These are phyloP conservation scores for Norana najaformis DNA, from an alignment of 2,888 invertebrate genomes.

Conservation along the genomic window DNA sequence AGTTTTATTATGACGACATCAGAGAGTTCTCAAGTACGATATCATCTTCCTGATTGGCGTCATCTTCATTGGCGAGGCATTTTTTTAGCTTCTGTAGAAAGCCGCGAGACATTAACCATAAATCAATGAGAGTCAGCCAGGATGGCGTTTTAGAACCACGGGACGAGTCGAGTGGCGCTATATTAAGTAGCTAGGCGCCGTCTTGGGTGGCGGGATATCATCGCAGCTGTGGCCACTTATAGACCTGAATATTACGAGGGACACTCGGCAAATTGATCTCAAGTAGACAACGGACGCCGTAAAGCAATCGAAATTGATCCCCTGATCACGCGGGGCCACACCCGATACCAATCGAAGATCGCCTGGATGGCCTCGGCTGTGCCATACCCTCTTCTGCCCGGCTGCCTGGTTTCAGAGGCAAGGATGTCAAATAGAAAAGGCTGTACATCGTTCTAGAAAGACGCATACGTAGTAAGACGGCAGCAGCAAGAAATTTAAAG, in stretches of 20 bases:
- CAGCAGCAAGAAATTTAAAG: not conserved
- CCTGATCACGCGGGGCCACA: not conserved
- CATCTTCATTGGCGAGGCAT: not conserved
- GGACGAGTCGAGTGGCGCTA: not conserved
- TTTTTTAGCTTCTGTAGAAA: not conserved
- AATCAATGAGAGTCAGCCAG: not conserved
- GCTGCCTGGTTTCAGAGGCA: not conserved
- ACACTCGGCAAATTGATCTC: not conserved
- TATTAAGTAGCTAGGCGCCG: not conserved
- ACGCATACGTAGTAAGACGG: not conserved
- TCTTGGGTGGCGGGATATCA: not conserved
- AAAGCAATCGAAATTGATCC: constrained; percentile 7
- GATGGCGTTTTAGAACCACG: not conserved
- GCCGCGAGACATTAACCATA: not conserved
- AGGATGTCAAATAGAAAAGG: not conserved
- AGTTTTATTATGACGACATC: not conserved
- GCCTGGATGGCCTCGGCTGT: not conserved
- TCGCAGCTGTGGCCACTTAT: constrained; percentile 6
- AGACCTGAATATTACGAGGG: not conserved
- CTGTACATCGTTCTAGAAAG: not conserved
- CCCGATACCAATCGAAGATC: not conserved
- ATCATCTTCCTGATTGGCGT: not conserved
- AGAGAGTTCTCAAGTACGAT: not conserved
- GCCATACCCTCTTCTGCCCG: not conserved
- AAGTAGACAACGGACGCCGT: not conserved